Base-by-base conservation (phyloP, 2,888 invertebrate genomes). In the Pterobdella sp. region DNA sequence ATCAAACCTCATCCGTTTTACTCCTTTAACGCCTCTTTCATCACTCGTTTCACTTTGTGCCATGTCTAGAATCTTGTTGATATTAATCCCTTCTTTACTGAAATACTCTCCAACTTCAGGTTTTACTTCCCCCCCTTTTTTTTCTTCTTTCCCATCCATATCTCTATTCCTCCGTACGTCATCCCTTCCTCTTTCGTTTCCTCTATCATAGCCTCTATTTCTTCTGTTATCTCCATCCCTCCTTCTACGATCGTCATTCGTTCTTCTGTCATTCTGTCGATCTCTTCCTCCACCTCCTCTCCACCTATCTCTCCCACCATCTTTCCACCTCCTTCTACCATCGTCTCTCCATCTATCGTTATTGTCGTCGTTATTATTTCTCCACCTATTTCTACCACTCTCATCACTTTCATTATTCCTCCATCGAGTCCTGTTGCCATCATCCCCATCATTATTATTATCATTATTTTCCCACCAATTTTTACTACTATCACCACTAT, bases 51-150 rank as follows among this genome's bases (percentile, higher is more conserved):
- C 60, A 26, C 60, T 56, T n/a, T 14, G 4, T 56, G n/a, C 60
- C 4, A 3, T 26, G 3, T 26, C n/a, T 26, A 4, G 4, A 26
- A 56, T 56, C n/a, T 56, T 56, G 60, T 26, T 56, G 60, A 56
- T 56, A 26, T 56, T 22, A n/a, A 56, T 56, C n/a, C 60, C 60
- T 22, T 56, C 60, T 22, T 56, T 56, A 26, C 60, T n/a, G 60
- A 56, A n/a, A 26, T 22, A 14, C 22, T 7, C 49, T 7, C 7
- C 49, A 7, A 42, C 10, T 42, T 22, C 60, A 4, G 4, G 60
- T 3, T 22, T 22, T 26, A 56, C 60, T 26, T 18, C 60, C n/a
- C 26, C 60, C 4, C 10, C n/a, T 22, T n/a, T n/a, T n/a, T n/a
- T n/a, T n/a, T n/a, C n/a, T n/a, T 4, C 60, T 56, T 26, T 56